phyloP scores from a whole-genome alignment of 2,888 invertebrate species.

The Ferrisia virgata region DNA sequence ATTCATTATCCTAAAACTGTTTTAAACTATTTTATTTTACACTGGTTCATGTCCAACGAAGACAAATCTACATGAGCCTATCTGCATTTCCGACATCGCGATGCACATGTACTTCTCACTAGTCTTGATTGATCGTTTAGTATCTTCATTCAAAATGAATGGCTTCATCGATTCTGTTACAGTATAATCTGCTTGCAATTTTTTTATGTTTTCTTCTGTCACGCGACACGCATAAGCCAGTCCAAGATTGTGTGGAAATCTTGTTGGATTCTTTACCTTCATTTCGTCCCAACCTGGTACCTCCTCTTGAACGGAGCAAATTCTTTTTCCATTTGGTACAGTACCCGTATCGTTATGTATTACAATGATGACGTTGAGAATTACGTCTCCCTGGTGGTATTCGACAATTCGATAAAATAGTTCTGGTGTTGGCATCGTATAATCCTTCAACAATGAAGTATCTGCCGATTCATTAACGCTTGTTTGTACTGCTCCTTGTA shows the following conservation, averaged over 20 bases:
- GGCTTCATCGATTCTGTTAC: background rate
- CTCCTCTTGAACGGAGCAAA: background rate
- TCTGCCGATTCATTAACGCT: rapidly evolving
- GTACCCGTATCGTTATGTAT: background rate
- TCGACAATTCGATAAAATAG: background rate
- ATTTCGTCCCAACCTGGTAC: background rate
- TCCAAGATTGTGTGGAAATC: background rate
- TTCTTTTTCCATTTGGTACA: background rate
- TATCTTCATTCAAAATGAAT: background rate
- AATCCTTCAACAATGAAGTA: background rate
- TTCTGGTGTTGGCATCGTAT: background rate
- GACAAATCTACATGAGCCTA: too few relatives aligned
- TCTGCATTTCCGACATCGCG: too few relatives aligned
- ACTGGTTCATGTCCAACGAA: too few relatives aligned
- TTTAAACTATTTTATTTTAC: too few relatives aligned
- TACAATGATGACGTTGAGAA: background rate
- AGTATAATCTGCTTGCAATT: background rate
- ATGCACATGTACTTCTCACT: too few relatives aligned
- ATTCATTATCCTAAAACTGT: too few relatives aligned
- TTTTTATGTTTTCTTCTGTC: background rate
- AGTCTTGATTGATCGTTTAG: too few relatives aligned
- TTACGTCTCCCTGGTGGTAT: background rate
- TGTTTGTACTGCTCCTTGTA: background rate
- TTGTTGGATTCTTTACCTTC: too few relatives aligned
- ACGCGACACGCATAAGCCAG: background rate